phyloP scores from a whole-genome alignment of 2,888 invertebrate species.

The Temnothorax ravouxi region DNA sequence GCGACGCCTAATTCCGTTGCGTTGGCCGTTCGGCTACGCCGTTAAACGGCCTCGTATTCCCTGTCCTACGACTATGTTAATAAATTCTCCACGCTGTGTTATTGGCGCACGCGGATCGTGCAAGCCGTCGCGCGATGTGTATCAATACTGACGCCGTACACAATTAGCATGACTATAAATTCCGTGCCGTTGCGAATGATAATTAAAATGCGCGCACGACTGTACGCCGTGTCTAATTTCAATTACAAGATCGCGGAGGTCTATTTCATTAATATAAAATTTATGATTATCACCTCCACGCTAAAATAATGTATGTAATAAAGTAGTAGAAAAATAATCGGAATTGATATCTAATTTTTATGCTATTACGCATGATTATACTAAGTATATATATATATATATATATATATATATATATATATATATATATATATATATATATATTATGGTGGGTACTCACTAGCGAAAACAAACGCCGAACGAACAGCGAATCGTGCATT shows the following conservation, averaged over 20 bases:
- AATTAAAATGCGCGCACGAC: slow-evolving; percentile 43
- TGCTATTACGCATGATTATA: not conserved
- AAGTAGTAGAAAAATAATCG: not conserved
- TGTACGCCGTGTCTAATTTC: slow-evolving; percentile 12
- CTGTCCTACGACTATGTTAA: slow-evolving; percentile 11
- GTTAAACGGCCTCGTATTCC: slow-evolving; percentile 13
- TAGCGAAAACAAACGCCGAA: no score
- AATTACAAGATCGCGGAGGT: slow-evolving; percentile 20
- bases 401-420: no score
- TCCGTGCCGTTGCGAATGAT: slow-evolving; percentile 36
- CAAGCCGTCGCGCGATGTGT: slow-evolving; percentile 41
- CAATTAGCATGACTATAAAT: slow-evolving; percentile 50
- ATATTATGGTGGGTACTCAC: no score
- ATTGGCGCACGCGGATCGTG: slow-evolving; percentile 51
- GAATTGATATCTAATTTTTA: not conserved
- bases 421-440: no score
- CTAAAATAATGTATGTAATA: not conserved
- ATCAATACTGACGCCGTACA: slow-evolving; percentile 40
- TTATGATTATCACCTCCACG: not conserved
- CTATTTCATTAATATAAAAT: not conserved
- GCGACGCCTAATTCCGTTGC: slow-evolving; percentile 25
- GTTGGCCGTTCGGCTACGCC: not conserved
- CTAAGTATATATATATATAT: no score
- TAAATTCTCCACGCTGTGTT: slow-evolving; percentile 39
- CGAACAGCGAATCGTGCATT: no score